A percentile compares a stretch with the other conserved stretches of the same genome.
These are phyloP conservation scores for Sporophila hypoxantha DNA, from an alignment of 2,113 vertebrate genomes.

Conservation along the genomic window DNA sequence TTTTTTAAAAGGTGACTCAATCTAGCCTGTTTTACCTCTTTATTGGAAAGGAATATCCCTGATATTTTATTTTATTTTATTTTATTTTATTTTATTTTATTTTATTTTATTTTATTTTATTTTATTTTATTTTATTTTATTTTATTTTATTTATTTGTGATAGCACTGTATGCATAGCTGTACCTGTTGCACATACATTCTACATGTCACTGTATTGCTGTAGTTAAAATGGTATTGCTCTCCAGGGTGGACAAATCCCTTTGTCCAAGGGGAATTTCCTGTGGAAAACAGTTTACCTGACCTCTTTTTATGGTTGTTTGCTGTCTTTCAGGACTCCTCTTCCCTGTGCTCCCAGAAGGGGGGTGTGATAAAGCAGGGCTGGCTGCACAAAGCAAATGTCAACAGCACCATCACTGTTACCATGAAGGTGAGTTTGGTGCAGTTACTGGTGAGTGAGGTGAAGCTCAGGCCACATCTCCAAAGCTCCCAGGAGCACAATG, in stretches of 20 bases:
- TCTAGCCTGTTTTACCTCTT: not conserved
- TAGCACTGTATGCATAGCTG: not conserved
- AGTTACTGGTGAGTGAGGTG: rapidly evolving
- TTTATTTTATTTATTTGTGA: not conserved
- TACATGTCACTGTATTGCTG: not conserved
- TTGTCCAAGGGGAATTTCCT: not conserved
- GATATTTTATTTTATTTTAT: no score
- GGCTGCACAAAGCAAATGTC: constrained; percentile 95
- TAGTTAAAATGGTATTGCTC: not conserved
- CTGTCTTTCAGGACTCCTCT: constrained; percentile 77
- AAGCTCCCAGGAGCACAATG: not conserved
- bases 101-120: not conserved
- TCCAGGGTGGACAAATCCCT: not conserved
- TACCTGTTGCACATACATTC: rapidly evolving
- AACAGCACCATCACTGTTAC: constrained; percentile 95
- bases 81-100: not conserved
- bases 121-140: no score
- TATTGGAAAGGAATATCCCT: not conserved
- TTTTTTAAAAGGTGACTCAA: not conserved
- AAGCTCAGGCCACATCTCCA: not conserved
- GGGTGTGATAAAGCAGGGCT: constrained; percentile 94
- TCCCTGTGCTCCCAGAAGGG: constrained; percentile 94
- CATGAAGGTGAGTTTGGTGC: constrained; percentile 85
- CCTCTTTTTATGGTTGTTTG: not conserved
- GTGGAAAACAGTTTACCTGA: not conserved